phyloP scores from a whole-genome alignment of 2,888 invertebrate species.

The Reticulitermes lucifugus region DNA sequence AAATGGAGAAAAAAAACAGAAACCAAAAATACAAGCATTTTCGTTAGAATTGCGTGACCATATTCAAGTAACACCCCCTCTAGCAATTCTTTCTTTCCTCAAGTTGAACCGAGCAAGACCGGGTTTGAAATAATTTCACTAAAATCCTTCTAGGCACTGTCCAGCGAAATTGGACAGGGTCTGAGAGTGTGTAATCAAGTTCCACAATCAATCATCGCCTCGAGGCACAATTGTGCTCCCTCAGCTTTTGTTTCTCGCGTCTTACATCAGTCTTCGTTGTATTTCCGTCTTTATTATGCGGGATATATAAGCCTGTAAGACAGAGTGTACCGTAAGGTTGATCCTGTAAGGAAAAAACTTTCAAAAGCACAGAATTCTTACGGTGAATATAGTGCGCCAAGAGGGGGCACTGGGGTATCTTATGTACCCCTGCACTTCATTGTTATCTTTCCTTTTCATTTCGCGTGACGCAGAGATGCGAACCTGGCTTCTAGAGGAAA shows the following conservation, averaged over 20 bases:
- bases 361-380: too few relatives aligned
- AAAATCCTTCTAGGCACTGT: conserved; percentile 20
- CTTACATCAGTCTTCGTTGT: not conserved
- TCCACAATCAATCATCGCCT: not conserved
- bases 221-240: not conserved
- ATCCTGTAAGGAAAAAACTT: too few relatives aligned
- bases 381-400: too few relatives aligned
- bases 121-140: not conserved
- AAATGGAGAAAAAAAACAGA: not conserved
- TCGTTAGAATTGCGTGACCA: conserved; percentile 8
- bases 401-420: too few relatives aligned
- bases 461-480: too few relatives aligned
- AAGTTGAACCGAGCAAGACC: not conserved
- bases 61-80: not conserved
- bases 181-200: conserved; percentile 15
- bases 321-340: too few relatives aligned
- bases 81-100: not conserved
- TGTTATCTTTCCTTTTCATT: too few relatives aligned
- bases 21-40: not conserved
- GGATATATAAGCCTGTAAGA: too few relatives aligned
- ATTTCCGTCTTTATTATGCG: too few relatives aligned
- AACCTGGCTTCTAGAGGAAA: too few relatives aligned
- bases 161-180: not conserved
- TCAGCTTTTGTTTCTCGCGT: not conserved
- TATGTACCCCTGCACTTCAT: too few relatives aligned